These are phyloP conservation scores for Phania funesta DNA, from an alignment of 2,888 invertebrate genomes.

Conservation along the genomic window DNA sequence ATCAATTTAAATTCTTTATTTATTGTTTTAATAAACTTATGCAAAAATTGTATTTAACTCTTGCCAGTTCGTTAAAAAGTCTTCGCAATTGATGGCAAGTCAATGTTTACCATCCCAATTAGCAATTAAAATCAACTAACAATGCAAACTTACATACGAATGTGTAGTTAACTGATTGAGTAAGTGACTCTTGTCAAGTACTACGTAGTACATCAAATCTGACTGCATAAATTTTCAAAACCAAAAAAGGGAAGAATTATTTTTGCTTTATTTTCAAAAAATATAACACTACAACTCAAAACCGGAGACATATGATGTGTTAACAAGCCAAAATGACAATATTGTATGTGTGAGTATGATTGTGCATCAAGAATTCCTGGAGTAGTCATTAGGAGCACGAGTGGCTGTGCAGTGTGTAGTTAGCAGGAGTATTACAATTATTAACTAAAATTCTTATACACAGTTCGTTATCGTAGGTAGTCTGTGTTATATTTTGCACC, in stretches of 20 bases:
- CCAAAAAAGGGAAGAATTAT: background rate
- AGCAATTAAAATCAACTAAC: slow-evolving; percentile 78
- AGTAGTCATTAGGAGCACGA: slow-evolving; percentile 48
- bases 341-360: slow-evolving; percentile 11
- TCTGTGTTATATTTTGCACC: background rate
- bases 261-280: background rate
- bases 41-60: slow-evolving; percentile 36
- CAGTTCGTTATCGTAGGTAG: slow-evolving; percentile 28
- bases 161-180: slow-evolving; percentile 55
- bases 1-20: too few relatives aligned
- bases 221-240: slow-evolving; percentile 25
- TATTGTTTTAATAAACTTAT: too few relatives aligned
- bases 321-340: slow-evolving; percentile 59
- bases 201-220: background rate
- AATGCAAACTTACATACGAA: slow-evolving; percentile 27
- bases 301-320: slow-evolving; percentile 55
- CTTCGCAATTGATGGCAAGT: slow-evolving; percentile 67
- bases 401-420: background rate
- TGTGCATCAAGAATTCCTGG: slow-evolving; percentile 33
- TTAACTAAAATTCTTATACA: slow-evolving; percentile 53
- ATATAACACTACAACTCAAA: slow-evolving; percentile 29
- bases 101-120: slow-evolving; percentile 79
- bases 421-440: slow-evolving; percentile 27
- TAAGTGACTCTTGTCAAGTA: slow-evolving; percentile 30
- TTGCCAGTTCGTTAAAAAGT: slow-evolving; percentile 73